phyloP scores from a whole-genome alignment of 2,113 vertebrate genomes.

The Hippocampus abdominalis region DNA sequence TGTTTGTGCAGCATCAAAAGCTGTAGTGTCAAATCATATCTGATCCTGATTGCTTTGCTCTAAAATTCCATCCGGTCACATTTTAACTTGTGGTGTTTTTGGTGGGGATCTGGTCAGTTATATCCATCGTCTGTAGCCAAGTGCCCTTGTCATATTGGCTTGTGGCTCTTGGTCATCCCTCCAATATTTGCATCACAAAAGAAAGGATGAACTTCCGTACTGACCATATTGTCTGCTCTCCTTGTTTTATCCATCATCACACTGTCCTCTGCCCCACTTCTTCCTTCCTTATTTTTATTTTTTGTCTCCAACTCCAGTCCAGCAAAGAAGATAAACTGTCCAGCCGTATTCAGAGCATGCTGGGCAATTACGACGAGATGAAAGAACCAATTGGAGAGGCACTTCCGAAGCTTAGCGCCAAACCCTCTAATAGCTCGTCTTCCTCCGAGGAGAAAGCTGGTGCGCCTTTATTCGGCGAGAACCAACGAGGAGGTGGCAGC shows the following conservation, averaged over 20 bases:
- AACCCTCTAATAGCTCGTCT: slow-evolving; percentile 81
- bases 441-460: slow-evolving; percentile 86
- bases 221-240: neutral
- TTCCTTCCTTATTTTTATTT: slow-evolving; percentile 8
- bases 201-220: slow-evolving; percentile 3
- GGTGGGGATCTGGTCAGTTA: no score
- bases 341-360: slow-evolving; percentile 98
- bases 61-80: no score
- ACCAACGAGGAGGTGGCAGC: slow-evolving; percentile 80
- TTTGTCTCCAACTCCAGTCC: slow-evolving; percentile 72
- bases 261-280: slow-evolving; percentile 11
- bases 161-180: neutral
- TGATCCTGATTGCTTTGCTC: neutral
- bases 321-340: slow-evolving; percentile 98
- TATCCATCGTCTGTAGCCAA: no score
- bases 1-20: neutral
- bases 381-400: slow-evolving; percentile 90
- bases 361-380: slow-evolving; percentile 99
- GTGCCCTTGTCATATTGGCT: neutral
- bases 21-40: neutral
- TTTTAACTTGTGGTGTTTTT: no score
- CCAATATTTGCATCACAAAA: neutral
- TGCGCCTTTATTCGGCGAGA: slow-evolving; percentile 79
- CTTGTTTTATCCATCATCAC: neutral
- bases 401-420: slow-evolving; percentile 83